Evolutionary conservation across 2,797 vertebrate genomes (phyloP).

Genomic region (Tapera naevia): DNA sequence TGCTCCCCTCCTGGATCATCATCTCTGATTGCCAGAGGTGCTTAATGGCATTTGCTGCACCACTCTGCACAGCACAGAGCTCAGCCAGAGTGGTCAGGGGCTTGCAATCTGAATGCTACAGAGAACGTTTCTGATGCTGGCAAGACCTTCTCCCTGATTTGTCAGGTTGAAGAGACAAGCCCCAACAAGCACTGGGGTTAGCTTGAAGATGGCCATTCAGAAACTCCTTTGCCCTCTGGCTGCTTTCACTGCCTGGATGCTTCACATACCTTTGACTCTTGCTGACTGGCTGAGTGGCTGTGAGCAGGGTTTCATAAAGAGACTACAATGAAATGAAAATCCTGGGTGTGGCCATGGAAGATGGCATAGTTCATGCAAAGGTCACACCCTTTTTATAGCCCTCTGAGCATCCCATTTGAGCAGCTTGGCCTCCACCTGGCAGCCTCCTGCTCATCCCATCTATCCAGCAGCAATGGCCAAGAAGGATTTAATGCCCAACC

Average conservation of each 20-base stretch:
- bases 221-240: neutral
- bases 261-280: neutral
- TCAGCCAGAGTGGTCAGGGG: neutral
- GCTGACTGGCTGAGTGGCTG: neutral
- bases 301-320: neutral
- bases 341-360: neutral
- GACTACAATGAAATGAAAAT: neutral
- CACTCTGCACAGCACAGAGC: neutral
- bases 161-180: neutral
- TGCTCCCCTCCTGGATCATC: neutral
- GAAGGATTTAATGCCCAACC: neutral
- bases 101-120: neutral
- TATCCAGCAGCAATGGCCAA: neutral
- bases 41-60: neutral
- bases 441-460: neutral
- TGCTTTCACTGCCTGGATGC: neutral
- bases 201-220: slow-evolving; percentile 12
- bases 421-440: neutral
- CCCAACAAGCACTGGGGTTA: neutral
- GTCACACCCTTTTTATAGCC: neutral
- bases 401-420: neutral
- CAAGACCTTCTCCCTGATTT: neutral
- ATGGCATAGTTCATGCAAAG: neutral
- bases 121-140: neutral
- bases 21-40: neutral